Percentiles rank a stretch among this genome's conserved stretches.
These are phyloP conservation scores for Sericinus montela DNA, from an alignment of 2,888 invertebrate species.

Conservation along the genomic window DNA sequence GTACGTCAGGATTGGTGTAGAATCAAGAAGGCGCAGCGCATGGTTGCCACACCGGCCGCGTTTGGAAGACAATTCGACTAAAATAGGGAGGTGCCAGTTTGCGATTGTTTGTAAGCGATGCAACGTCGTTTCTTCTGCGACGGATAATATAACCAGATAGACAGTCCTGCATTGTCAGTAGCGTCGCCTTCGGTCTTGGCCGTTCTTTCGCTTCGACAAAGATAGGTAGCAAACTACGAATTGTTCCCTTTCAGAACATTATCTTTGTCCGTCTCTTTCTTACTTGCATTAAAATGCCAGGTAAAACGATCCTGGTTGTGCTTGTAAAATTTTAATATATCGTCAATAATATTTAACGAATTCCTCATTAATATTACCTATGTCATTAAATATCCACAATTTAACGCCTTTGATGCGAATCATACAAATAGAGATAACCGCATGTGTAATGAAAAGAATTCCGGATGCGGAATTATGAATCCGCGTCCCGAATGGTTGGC, in stretches of 20 bases:
- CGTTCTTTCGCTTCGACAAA: slow-evolving; percentile 50
- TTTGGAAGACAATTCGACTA: slow-evolving; percentile 55
- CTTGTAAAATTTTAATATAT: slow-evolving; percentile 33
- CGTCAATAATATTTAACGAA: slow-evolving; percentile 26
- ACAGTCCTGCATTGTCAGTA: slow-evolving; percentile 72
- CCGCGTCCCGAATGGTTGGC: slow-evolving; percentile 17
- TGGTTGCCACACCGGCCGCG: slow-evolving; percentile 72
- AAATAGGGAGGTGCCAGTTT: slow-evolving; percentile 51
- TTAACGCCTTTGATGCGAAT: slow-evolving; percentile 6
- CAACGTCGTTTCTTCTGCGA: slow-evolving; percentile 20
- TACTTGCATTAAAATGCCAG: slow-evolving; percentile 60
- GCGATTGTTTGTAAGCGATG: slow-evolving; percentile 23
- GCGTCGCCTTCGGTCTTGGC: slow-evolving; percentile 69
- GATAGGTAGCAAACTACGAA: slow-evolving; percentile 49
- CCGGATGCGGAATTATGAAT: slow-evolving; percentile 18
- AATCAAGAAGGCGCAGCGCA: slow-evolving; percentile 70
- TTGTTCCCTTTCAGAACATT: slow-evolving; percentile 58
- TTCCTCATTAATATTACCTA: slow-evolving; percentile 24
- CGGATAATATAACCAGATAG: slow-evolving; percentile 72
- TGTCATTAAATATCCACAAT: slow-evolving; percentile 17
- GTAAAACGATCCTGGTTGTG: slow-evolving; percentile 38
- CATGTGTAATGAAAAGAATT: slow-evolving; percentile 17
- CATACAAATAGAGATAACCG: slow-evolving; percentile 11
- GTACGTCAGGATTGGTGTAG: slow-evolving; percentile 70
- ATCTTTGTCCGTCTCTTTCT: slow-evolving; percentile 55